These are phyloP conservation scores for Bombyx mandarina DNA, from an alignment of 1,140 invertebrate species.

Conservation along the genomic window DNA sequence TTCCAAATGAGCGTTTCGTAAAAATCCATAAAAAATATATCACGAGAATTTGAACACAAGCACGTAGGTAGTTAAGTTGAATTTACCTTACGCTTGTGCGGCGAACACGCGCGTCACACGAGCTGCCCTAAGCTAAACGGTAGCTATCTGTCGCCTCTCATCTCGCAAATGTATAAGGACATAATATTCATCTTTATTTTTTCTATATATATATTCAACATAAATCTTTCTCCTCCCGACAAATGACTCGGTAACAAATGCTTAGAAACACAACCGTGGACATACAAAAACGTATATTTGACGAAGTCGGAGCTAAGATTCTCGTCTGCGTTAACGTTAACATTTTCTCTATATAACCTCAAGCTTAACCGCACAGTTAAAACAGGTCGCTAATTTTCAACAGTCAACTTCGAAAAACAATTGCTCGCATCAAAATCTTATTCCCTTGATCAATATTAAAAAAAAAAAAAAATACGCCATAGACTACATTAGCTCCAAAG, in stretches of 20 bases:
- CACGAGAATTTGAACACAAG: slow-evolving; percentile 26
- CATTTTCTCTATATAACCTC: too few species aligned
- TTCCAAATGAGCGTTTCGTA: slow-evolving; percentile 17
- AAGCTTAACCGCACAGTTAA: too few species aligned
- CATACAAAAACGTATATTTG: slow-evolving; percentile 19
- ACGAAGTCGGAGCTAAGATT: too few species aligned
- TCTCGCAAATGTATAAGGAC: slow-evolving; percentile 15
- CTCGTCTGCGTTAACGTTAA: too few species aligned
- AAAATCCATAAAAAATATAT: slow-evolving; percentile 34
- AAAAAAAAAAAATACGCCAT: too few species aligned
- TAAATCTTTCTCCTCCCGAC: slow-evolving; percentile 28
- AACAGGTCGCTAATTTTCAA: too few species aligned
- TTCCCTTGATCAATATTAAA: too few species aligned
- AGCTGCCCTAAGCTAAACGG: slow-evolving; percentile 17
- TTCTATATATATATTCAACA: slow-evolving; percentile 16
- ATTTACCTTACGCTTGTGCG: too few species aligned
- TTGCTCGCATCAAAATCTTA: too few species aligned
- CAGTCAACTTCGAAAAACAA: too few species aligned
- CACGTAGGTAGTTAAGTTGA: slow-evolving; percentile 9
- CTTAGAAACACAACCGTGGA: slow-evolving; percentile 44
- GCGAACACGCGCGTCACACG: too few species aligned
- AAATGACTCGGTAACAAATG: slow-evolving; percentile 44
- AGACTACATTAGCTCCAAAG: too few species aligned
- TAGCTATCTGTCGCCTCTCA: slow-evolving; percentile 15
- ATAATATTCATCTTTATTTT: slow-evolving; percentile 9